Conservation (phyloP, 2,797 vertebrate genomes). For the Emys orbicularis region DNA sequence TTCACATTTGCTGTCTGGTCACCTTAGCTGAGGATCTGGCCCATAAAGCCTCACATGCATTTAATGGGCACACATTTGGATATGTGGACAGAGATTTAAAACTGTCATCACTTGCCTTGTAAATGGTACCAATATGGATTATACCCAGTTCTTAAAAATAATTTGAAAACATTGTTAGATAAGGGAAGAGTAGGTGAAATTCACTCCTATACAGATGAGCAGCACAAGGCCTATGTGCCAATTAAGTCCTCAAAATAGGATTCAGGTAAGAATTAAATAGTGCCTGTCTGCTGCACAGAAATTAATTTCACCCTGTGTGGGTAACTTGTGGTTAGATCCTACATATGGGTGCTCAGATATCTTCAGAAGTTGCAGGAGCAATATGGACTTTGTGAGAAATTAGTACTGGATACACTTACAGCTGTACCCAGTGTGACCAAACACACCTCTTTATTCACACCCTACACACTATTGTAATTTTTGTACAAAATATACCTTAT, state of each 20-base stretch:
- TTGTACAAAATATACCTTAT: too few species aligned
- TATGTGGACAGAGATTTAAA: not conserved
- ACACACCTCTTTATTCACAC: too few species aligned
- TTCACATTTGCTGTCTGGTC: too few species aligned
- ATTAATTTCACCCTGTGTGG: not conserved
- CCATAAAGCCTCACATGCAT: not conserved
- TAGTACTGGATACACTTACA: not conserved
- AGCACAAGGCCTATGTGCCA: not conserved
- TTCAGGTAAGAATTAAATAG: not conserved
- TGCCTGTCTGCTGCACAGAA: not conserved
- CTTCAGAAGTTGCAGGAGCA: not conserved
- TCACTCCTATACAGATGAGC: slow-evolving; percentile 5
- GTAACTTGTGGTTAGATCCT: not conserved
- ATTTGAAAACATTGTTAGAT: not conserved
- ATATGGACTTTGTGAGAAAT: not conserved
- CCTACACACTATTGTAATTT: too few species aligned
- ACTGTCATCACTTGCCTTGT: not conserved
- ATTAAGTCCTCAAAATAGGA: not conserved
- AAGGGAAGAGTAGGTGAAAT: not conserved
- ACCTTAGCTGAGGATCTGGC: not conserved
- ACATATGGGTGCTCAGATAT: not conserved
- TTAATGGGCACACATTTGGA: not conserved
- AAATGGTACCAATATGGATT: not conserved
- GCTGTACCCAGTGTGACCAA: not conserved
- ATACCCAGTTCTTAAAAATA: not conserved